phyloP scores from a whole-genome alignment of 2,888 invertebrate genomes.

The Acronicta alni region DNA sequence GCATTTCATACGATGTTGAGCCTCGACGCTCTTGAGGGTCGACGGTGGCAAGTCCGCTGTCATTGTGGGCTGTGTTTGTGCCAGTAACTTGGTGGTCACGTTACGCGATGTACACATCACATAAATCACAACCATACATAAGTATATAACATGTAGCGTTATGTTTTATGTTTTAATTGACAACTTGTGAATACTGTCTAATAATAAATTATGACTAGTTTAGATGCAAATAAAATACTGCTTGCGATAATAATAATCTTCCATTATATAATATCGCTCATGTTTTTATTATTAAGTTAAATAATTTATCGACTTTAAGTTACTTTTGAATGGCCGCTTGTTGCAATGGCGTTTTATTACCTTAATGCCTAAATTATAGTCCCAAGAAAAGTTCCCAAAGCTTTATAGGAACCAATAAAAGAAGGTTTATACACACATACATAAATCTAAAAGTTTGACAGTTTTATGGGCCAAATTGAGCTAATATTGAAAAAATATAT shows the following conservation, averaged over 20 bases:
- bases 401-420: too few relatives aligned
- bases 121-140: constrained; percentile 47
- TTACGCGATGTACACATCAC: constrained; percentile 45
- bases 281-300: neutral
- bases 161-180: constrained; percentile 36
- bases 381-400: too few relatives aligned
- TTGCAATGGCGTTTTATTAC: too few relatives aligned
- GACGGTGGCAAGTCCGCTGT: constrained; percentile 11
- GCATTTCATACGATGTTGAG: constrained; percentile 54
- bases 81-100: constrained; percentile 27
- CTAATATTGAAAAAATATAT: too few relatives aligned
- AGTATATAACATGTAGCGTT: constrained; percentile 44
- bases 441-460: too few relatives aligned
- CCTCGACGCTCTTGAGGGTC: constrained; percentile 17
- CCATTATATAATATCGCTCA: constrained; percentile 16
- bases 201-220: constrained; percentile 33
- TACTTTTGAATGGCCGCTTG: constrained; percentile 2
- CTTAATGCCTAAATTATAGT: too few relatives aligned
- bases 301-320: neutral
- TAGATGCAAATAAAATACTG: constrained; percentile 28
- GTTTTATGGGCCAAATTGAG: too few relatives aligned
- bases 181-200: constrained; percentile 24
- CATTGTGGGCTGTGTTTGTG: constrained; percentile 26
- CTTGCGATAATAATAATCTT: constrained; percentile 17
- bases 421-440: too few relatives aligned